phyloP scores from a whole-genome alignment of 2,797 vertebrate genomes.

The Sebastes vulpes region DNA sequence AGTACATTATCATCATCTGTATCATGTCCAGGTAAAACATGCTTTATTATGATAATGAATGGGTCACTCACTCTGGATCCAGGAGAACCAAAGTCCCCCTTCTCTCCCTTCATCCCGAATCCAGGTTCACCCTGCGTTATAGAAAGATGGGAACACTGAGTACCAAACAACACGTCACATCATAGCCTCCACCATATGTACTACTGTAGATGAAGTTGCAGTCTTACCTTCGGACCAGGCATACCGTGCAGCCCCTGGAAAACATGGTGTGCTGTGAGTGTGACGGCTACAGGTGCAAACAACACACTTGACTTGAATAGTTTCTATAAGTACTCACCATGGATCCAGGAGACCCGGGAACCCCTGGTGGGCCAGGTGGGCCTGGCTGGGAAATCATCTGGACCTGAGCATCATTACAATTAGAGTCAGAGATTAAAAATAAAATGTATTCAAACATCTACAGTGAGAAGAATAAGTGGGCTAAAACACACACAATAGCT shows the following conservation, averaged over 20 bases:
- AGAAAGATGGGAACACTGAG: conserved; percentile 44
- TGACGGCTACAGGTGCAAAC: not conserved
- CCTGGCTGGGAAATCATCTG: conserved; percentile 94
- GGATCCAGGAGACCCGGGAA: conserved; percentile 85
- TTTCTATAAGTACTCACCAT: conserved; percentile 66
- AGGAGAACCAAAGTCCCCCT: conserved; percentile 74
- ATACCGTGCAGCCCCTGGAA: conserved; percentile 85
- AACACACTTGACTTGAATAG: not conserved
- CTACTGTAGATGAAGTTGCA: not conserved
- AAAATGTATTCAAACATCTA: not conserved
- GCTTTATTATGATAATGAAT: not conserved
- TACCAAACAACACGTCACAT: not conserved
- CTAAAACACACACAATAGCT: not conserved
- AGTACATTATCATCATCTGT: not conserved
- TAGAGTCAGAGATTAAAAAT: not conserved
- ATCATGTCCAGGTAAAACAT: not conserved
- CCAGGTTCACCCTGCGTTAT: conserved; percentile 84
- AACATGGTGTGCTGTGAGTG: conserved; percentile 29
- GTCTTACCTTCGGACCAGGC: conserved; percentile 84
- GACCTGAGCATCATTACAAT: conserved; percentile 61
- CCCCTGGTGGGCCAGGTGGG: conserved; percentile 89
- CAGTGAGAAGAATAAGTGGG: not conserved
- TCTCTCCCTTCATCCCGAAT: conserved; percentile 75
- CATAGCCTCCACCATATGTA: not conserved
- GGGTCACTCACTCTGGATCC: conserved; percentile 71